Evolutionary conservation across 1,140 invertebrate genomes (phyloP).

Genomic region (Leguminivora glycinivorella): DNA sequence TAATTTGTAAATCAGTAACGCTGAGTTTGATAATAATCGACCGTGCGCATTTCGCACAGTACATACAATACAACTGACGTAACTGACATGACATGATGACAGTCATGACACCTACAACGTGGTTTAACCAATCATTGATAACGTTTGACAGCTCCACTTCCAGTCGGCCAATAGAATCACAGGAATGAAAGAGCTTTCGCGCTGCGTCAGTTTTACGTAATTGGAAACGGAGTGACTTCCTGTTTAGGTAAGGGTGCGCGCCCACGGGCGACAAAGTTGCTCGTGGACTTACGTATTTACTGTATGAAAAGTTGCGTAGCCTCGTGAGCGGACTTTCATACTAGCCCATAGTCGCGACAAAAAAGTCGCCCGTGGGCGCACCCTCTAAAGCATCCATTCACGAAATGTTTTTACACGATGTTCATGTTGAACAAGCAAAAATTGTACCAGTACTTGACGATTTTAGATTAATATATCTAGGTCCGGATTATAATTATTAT

Average conservation of each 20-base stretch:
- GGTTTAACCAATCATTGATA: background rate
- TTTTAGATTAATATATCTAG: background rate
- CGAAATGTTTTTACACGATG: background rate
- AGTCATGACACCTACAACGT: no score
- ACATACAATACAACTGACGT: background rate
- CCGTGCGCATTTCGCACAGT: background rate
- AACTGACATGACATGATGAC: background rate
- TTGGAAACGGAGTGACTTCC: slow-evolving; percentile 1
- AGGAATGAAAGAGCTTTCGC: background rate
- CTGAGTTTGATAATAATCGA: background rate
- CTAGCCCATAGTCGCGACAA: no score
- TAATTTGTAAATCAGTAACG: background rate
- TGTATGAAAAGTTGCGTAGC: no score
- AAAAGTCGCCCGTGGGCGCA: no score
- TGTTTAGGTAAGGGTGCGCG: no score
- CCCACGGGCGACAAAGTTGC: no score
- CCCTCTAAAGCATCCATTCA: background rate
- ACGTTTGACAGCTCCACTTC: background rate
- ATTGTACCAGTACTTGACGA: no score
- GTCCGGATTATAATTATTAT: no score
- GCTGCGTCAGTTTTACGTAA: background rate
- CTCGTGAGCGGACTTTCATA: no score
- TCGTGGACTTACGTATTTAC: no score
- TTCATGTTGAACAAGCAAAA: no score
- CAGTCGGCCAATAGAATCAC: background rate